Conservation (phyloP, 2,113 vertebrate genomes). For the Brachyhypopomus occidentalis region DNA sequence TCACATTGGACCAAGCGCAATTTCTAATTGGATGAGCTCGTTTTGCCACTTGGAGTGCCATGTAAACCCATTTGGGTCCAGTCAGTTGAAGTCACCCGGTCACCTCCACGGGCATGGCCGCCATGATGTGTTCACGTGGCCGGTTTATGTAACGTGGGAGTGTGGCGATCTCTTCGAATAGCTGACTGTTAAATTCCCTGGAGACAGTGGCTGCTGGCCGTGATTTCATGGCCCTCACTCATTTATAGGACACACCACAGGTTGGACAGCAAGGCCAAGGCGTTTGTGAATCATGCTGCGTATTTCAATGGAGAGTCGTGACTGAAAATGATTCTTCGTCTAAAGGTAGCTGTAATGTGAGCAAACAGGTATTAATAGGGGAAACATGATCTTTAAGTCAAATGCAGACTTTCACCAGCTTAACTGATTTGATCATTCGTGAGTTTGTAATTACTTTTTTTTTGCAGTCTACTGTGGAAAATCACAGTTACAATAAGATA, state of each 20-base stretch:
- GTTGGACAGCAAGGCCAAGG: too few species aligned
- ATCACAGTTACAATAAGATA: too few species aligned
- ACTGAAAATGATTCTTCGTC: not conserved
- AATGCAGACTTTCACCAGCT: too few species aligned
- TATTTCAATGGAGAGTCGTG: not conserved
- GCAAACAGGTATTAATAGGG: not conserved
- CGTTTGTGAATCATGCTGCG: not conserved
- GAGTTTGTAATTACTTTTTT: too few species aligned
- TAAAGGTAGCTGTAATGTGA: not conserved
- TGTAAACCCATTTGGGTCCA: slow-evolving; percentile 2
- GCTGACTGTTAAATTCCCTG: not conserved
- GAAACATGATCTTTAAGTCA: too few species aligned
- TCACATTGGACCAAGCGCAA: not conserved
- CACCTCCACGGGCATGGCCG: not conserved
- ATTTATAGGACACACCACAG: too few species aligned
- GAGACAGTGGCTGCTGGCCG: too few species aligned
- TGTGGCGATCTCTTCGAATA: not conserved
- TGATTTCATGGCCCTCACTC: too few species aligned
- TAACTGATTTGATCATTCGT: too few species aligned
- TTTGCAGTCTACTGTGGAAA: too few species aligned
- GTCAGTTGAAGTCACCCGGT: not conserved
- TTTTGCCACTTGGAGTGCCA: not conserved
- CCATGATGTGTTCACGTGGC: not conserved
- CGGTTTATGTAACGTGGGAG: not conserved
- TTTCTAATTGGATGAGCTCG: too few species aligned